A percentile compares a stretch with the other conserved stretches of the same genome.
Evolutionary conservation across 2,797 vertebrate species (phyloP).

Genomic region (Hydrocynus forskahlii): DNA sequence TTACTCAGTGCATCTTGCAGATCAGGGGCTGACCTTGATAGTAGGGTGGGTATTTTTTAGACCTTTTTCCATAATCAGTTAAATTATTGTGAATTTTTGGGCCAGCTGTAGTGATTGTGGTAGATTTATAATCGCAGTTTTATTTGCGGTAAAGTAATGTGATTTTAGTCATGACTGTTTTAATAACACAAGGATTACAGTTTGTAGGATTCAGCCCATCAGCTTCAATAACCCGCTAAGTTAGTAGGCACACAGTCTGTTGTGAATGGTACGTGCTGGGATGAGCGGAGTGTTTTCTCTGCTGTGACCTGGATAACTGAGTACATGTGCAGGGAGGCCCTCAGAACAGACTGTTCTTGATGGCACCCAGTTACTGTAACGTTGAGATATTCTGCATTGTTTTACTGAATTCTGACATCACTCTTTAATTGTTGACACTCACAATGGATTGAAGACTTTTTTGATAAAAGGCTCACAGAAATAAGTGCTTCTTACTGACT

Average conservation of each 20-base stretch:
- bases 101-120: background rate
- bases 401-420: background rate
- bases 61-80: background rate
- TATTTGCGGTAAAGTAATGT: background rate
- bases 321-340: constrained; percentile 1
- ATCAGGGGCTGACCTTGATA: background rate
- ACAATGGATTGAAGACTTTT: background rate
- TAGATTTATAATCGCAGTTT: background rate
- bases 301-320: constrained; percentile 35
- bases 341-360: background rate
- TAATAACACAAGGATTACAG: background rate
- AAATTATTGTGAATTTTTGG: background rate
- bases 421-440: background rate
- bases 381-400: background rate
- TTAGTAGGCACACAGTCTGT: constrained; percentile 11
- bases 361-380: background rate
- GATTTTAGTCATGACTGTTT: background rate
- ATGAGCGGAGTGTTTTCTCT: constrained; percentile 11
- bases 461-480: background rate
- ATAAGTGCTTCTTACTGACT: background rate
- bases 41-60: too few relatives aligned
- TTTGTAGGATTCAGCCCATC: background rate
- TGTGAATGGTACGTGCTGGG: constrained; percentile 14
- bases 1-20: background rate
- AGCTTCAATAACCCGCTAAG: constrained; percentile 15